Evolutionary conservation across 1,140 invertebrate genomes (phyloP), one percentile per base, ranked within the genome.

Genomic region (Drosophila sp.): DNA sequence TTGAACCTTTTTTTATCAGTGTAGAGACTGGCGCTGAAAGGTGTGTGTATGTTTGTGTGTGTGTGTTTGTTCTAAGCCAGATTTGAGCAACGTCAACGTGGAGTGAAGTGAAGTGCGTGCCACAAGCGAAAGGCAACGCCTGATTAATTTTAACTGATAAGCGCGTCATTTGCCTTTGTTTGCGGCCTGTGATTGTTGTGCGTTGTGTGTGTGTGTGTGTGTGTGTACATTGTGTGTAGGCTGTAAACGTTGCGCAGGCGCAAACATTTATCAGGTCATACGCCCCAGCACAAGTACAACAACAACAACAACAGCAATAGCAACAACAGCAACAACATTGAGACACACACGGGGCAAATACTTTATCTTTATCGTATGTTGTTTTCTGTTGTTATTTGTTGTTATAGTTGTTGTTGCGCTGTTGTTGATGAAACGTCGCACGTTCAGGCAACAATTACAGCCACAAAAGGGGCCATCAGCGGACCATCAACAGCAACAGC

Each of bases 81-180:
- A 16, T 43, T 43, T 43, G 41, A 18, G 41, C 41, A 43, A 18
- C 21, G 16, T 43, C 46, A 32, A 50, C 46, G 29, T 21, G 21
- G 21, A 21, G 21, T 21, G 6, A 43, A 36, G 38, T 72, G 45
- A 72, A 72, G 70, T 72, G 70, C 70, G 70, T 72, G 70, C 70
- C 70, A 72, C 63, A 67, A 43, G 54, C 63, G 29, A 67, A 57
- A 78, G 81, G 74, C 82, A 86, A 86, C 71, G 81, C 81, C 81
- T 86, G 81, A 86, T 86, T 86, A 86, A 86, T 86, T 87, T 86
- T 61, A 87, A 81, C 81, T 87, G 81, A 86, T 86, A 86, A 86
- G 82, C 57, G 59, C 71, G 71, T 87, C 82, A 86, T 87, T 86
- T 86, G 82, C 78, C 76, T 86, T 86, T 86, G 78, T 81, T 61